phyloP scores from a whole-genome alignment of 2,888 invertebrate species.

The Periphyllus acericola region DNA sequence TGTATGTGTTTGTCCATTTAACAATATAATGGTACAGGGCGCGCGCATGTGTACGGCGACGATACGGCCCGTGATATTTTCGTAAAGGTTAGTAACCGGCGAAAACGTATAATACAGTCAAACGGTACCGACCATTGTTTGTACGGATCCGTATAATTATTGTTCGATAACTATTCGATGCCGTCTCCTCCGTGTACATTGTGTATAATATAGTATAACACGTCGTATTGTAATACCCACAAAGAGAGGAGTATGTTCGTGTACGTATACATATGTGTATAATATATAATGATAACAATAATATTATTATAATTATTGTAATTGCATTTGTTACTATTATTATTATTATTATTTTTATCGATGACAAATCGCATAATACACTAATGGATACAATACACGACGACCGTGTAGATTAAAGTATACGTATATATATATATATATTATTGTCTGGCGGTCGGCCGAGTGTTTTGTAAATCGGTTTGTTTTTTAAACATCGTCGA shows the following conservation, averaged over 20 bases:
- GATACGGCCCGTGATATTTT: background rate
- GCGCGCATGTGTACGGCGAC: no score
- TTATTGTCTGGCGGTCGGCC: constrained; percentile 2
- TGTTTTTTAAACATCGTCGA: constrained; percentile 13
- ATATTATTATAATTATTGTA: constrained; percentile 17
- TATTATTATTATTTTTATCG: constrained; percentile 41
- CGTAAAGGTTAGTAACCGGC: constrained; percentile 42
- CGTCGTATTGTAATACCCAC: constrained; percentile 5
- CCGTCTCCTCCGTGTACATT: background rate
- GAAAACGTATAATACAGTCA: constrained; percentile 6
- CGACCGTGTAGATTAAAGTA: no score
- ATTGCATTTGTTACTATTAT: constrained; percentile 19
- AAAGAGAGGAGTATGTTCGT: background rate
- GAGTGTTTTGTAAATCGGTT: constrained; percentile 51
- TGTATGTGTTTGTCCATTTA: background rate
- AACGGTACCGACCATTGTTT: constrained; percentile 28
- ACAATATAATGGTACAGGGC: background rate
- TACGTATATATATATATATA: no score
- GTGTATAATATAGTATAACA: background rate
- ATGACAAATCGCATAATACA: constrained; percentile 33
- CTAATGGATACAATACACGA: background rate
- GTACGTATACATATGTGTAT: background rate
- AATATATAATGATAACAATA: constrained; percentile 2
- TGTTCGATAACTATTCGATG: constrained; percentile 24
- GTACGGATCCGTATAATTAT: constrained; percentile 31